Evolutionary conservation across 2,797 vertebrate genomes (phyloP), one percentile per base, ranked within the genome.

Genomic region (Caiman crocodilus): DNA sequence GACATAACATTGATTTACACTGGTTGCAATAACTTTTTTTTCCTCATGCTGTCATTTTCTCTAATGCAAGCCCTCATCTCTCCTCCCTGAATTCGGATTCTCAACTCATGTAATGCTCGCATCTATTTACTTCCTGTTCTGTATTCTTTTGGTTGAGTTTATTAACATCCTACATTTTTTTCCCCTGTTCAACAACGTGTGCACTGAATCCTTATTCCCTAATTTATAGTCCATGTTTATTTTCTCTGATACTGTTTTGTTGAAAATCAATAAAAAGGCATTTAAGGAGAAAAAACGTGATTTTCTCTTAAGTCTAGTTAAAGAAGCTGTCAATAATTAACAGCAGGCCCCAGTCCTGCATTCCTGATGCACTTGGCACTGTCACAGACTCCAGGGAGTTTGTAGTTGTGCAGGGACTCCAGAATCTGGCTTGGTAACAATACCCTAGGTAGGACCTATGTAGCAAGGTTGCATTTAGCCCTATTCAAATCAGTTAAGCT

Each of bases 211-310:
- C 81, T 42, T 32, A 82, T 55, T 69, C 16, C 84, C 87, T 87
- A 90, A 87, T 93, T 92, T 61, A 59, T 4, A 86, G 79, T 58
- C 61, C n/a, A 4, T 28, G 26, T 92, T 85, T 94, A 63, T 83
- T 95, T 94, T 86, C 87, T 80, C 69, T 88, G 87, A 79, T 69
- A 58, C 56, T 82, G 30, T 59, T 64, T 42, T 65, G 89, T 74
- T 74, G 60, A 87, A 96, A 96, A 96, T 97, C 95, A 86, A 95
- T 96, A 61, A 94, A 91, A 88, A 88, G 65, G 69, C 75, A 75
- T 87, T 91, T 88, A 69, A 87, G 69, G 80, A 3, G 42, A 63
- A 35, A 55, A 88, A 79, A 58, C 4, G n/a, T 17, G 9, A 20
- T 91, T 90, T 94, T 87, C 87, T 94, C 93, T 87, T 30, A 84